phyloP scores from a whole-genome alignment of 2,113 vertebrate species.

The Myanophis thanlyinensis region DNA sequence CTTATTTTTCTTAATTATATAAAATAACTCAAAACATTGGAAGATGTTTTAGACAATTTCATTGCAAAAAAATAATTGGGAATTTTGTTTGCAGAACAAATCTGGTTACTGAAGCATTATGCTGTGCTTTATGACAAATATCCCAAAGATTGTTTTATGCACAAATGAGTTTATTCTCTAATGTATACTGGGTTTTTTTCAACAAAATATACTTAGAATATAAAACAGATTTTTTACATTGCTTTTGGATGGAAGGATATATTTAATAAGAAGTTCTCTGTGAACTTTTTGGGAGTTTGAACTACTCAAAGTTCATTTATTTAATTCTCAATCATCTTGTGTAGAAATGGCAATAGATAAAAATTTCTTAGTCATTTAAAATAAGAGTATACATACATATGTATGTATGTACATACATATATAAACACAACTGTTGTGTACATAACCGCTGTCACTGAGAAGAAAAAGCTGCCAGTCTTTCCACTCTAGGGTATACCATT shows the following conservation, averaged over 20 bases:
- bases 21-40: neutral
- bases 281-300: neutral
- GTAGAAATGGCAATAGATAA: neutral
- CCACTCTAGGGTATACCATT: neutral
- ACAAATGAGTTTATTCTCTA: neutral
- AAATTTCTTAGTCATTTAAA: neutral
- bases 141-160: neutral
- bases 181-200: conserved; percentile 5
- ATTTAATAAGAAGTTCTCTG: neutral
- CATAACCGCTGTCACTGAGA: neutral
- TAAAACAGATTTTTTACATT: neutral
- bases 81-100: neutral
- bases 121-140: neutral
- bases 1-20: neutral
- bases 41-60: neutral
- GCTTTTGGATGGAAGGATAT: neutral
- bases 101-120: neutral
- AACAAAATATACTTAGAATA: neutral
- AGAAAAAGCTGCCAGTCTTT: neutral
- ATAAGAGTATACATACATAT: too few species aligned
- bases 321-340: neutral
- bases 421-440: too few species aligned
- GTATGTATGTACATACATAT: too few species aligned
- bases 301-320: neutral
- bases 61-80: neutral